phyloP scores from a whole-genome alignment of 2,888 invertebrate genomes.

The Agrochola lota region DNA sequence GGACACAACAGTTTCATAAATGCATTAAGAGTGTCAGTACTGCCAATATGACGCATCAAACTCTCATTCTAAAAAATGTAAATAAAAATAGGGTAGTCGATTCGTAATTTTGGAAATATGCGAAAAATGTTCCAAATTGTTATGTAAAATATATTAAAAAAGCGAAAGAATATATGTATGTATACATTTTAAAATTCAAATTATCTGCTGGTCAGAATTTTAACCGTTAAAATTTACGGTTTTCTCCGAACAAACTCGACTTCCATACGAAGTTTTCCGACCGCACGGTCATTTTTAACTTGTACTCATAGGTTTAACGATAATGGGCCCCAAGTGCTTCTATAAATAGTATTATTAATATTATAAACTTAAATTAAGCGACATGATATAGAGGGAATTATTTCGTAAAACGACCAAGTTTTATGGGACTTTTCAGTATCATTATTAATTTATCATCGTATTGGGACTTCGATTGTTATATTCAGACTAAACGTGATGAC shows the following conservation, averaged over 20 bases:
- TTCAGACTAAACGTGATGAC: background rate
- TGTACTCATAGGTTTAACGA: conserved; percentile 62
- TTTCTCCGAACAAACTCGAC: conserved; percentile 73
- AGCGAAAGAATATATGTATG: conserved; percentile 53
- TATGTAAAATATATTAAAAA: conserved; percentile 48
- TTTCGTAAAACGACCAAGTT: background rate
- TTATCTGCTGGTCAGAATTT: conserved; percentile 83
- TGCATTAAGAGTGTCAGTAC: conserved; percentile 48
- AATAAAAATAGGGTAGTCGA: conserved; percentile 60
- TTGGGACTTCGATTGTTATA: background rate
- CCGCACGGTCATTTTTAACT: conserved; percentile 75
- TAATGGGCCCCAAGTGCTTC: conserved; percentile 76
- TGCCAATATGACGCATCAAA: conserved; percentile 54
- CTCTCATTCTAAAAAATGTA: conserved; percentile 62
- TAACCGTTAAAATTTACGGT: conserved; percentile 58
- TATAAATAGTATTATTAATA: conserved; percentile 68
- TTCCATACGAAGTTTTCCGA: conserved; percentile 77
- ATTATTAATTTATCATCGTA: background rate
- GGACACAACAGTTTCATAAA: conserved; percentile 22
- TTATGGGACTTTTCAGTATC: background rate
- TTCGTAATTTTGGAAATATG: conserved; percentile 51
- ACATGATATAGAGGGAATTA: conserved; percentile 44
- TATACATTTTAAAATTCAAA: conserved; percentile 59
- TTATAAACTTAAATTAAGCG: conserved; percentile 51
- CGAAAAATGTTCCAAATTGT: conserved; percentile 40